Evolutionary conservation across 1,140 invertebrate genomes (phyloP), one percentile per base, ranked within the genome.

Genomic region (Hermetia illucens): DNA sequence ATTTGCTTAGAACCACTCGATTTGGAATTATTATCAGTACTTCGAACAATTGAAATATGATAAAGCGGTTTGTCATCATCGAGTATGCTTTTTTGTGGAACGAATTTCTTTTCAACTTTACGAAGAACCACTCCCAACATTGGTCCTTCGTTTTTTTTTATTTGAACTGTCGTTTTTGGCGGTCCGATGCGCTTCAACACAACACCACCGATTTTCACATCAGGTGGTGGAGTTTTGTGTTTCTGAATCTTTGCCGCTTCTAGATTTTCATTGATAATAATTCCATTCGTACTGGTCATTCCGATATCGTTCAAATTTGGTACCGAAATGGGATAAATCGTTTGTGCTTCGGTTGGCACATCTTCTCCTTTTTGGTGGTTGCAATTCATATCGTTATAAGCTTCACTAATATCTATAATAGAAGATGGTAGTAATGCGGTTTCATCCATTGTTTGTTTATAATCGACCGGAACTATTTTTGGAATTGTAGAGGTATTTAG

Each of bases 71-170:
- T 54, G 29, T 58, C 55, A 29, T 58, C 55, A 16, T 58, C 55
- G n/a, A 58, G 41, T 13, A 58, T 50, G 33, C 55, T 58, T 38
- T 58, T 58, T n/a, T 55, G 50, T 2, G 51, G 55, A 25, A 34
- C 47, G 0, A 27, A 27, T 33, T 58, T 58, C 36, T 49, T 53
- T 13, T 58, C 56, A 12, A 60, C 57, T 16, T 50, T 54, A 16
- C 56, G 54, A 10, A 60, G 39, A 0, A 60, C 57, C 3, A 60
- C 57, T 10, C 53, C 54, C 29, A 59, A 38, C 57, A 56, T 58
- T 16, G 54, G 54, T 1, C 36, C 38, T 15, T 57, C 54, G 25
- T 55, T 52, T 32, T 55, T 55, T 35, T 60, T 60, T 4, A 60
- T 44, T 5, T 47, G 38, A 2, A 60, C 46, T 4, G 48, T 48